phyloP scores from a whole-genome alignment of 2,113 vertebrate genomes.

The Amphiprion ocellaris region DNA sequence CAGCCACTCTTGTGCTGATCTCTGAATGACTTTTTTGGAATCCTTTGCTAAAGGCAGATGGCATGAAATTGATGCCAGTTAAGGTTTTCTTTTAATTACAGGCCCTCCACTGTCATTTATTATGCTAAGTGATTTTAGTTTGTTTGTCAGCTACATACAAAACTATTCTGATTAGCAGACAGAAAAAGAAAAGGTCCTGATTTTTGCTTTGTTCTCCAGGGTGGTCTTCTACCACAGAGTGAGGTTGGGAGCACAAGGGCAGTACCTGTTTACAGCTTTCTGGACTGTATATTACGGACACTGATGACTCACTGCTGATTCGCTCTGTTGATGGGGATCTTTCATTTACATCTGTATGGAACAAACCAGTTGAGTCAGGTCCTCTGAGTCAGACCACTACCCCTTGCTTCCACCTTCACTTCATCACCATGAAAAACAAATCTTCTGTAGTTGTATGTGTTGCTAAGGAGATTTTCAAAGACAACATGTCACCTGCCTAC shows the following conservation, averaged over 20 bases:
- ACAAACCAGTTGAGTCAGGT: slow-evolving; percentile 48
- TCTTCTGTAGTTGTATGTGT: slow-evolving; percentile 10
- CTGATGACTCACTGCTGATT: slow-evolving; percentile 66
- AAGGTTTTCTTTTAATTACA: slow-evolving; percentile 15
- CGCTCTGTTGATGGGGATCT: slow-evolving; percentile 33
- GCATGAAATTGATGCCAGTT: slow-evolving; percentile 6
- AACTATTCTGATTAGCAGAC: slow-evolving; percentile 6
- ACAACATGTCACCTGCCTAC: slow-evolving; percentile 26
- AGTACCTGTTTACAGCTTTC: slow-evolving; percentile 43
- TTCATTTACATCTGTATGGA: slow-evolving; percentile 59
- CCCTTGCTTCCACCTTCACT: background rate
- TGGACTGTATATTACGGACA: slow-evolving; percentile 38
- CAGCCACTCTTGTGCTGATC: slow-evolving; percentile 32
- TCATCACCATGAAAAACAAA: background rate
- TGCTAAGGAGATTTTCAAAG: slow-evolving; percentile 29
- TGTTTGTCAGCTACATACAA: background rate
- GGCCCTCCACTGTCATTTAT: background rate
- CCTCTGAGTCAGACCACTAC: slow-evolving; percentile 50
- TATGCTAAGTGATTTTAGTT: slow-evolving; percentile 20
- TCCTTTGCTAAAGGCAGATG: background rate
- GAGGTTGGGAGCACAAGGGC: background rate
- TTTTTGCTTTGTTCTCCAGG: slow-evolving; percentile 37
- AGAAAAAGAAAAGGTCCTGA: background rate
- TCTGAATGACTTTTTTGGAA: slow-evolving; percentile 17
- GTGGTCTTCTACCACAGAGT: slow-evolving; percentile 34